Evolutionary conservation across 2,888 invertebrate species (phyloP).

Genomic region (Hirtodrosophila alboralis): DNA sequence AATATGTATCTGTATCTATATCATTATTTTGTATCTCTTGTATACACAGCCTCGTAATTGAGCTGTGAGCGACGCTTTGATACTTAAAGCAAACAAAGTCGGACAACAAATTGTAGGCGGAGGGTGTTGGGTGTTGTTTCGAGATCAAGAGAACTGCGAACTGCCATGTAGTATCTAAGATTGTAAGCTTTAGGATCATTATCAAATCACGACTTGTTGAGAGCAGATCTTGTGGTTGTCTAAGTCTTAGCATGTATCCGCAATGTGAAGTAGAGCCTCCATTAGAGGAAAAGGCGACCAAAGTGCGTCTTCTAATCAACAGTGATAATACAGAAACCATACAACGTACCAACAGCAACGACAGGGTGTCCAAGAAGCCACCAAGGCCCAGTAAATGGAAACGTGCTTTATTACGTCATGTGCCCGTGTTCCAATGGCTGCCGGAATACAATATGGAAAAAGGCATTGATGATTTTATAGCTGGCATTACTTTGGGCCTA

Average conservation of each 20-base stretch:
- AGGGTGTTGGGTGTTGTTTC: slow-evolving; percentile 10
- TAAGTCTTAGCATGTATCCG: slow-evolving; percentile 56
- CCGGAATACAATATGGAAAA: slow-evolving; percentile 76
- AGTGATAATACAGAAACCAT: slow-evolving; percentile 3
- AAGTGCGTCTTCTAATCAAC: slow-evolving; percentile 41
- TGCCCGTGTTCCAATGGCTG: slow-evolving; percentile 81
- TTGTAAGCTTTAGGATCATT: slow-evolving; percentile 47
- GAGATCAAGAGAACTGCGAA: slow-evolving; percentile 8
- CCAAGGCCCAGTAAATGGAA: slow-evolving; percentile 47
- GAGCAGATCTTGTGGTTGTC: slow-evolving; percentile 25
- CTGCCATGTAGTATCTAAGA: slow-evolving; percentile 25
- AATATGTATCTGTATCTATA: background rate
- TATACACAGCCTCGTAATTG: slow-evolving; percentile 36
- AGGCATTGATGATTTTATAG: slow-evolving; percentile 91
- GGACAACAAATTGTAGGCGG: slow-evolving; percentile 15
- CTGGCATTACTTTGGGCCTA: slow-evolving; percentile 94
- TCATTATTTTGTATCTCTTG: slow-evolving; percentile 1
- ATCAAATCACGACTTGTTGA: slow-evolving; percentile 45
- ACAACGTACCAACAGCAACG: background rate
- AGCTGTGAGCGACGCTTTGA: slow-evolving; percentile 55
- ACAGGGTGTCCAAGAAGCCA: slow-evolving; percentile 20
- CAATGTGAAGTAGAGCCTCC: slow-evolving; percentile 48
- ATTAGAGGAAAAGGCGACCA: slow-evolving; percentile 48
- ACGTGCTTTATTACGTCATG: slow-evolving; percentile 53
- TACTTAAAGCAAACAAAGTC: slow-evolving; percentile 56